phyloP scores from a whole-genome alignment of 2,888 invertebrate species.

The Amblyteles armatorius region DNA sequence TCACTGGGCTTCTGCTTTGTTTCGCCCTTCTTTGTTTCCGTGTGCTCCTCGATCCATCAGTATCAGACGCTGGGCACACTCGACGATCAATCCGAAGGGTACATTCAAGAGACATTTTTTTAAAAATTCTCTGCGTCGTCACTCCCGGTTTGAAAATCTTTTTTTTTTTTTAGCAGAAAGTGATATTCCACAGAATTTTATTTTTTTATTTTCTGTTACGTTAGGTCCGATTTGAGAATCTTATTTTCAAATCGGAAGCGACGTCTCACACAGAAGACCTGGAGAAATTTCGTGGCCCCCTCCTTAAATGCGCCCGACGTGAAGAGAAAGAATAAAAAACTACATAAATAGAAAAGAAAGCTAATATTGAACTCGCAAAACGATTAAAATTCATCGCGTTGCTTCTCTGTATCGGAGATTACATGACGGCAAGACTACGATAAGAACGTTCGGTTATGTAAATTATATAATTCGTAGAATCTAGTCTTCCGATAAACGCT shows the following conservation, averaged over 20 bases:
- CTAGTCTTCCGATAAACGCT: constrained; percentile 11
- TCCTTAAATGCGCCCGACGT: background rate
- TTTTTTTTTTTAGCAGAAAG: no score
- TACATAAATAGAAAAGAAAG: background rate
- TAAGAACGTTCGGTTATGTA: constrained; percentile 7
- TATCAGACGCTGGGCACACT: no score
- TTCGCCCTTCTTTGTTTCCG: background rate
- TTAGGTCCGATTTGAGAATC: no score
- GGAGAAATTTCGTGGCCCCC: no score
- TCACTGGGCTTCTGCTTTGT: background rate
- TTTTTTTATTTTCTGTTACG: no score
- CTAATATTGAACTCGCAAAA: background rate
- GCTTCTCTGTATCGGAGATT: background rate
- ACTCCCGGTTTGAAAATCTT: no score
- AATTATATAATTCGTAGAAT: background rate
- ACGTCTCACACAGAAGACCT: no score
- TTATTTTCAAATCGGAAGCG: no score
- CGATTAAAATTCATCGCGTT: background rate
- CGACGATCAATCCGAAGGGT: no score
- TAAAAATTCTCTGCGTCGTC: no score
- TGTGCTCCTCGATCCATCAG: background rate
- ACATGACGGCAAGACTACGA: background rate
- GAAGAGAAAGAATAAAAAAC: background rate
- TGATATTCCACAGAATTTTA: no score
- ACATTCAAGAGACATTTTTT: no score